Conservation (phyloP, 2,113 vertebrate species). For the Engraulis encrasicolus region DNA sequence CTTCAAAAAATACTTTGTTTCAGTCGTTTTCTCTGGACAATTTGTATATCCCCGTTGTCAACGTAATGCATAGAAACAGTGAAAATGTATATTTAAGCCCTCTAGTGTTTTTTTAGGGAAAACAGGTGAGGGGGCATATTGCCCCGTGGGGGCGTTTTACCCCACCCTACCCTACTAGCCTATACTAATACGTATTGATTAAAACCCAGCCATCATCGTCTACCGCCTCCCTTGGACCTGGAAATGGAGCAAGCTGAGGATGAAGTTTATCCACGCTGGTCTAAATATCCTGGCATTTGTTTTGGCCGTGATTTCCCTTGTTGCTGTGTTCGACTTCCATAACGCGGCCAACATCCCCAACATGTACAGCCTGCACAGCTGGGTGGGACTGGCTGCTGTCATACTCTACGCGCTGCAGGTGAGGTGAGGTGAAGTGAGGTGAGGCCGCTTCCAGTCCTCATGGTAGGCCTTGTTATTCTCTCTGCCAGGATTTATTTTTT, state of each 20-base stretch:
- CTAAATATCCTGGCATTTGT: slow-evolving; percentile 82
- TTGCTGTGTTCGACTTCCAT: slow-evolving; percentile 92
- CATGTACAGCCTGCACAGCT: slow-evolving; percentile 98
- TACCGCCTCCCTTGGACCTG: slow-evolving; percentile 97
- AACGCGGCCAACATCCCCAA: slow-evolving; percentile 83
- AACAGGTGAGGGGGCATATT: too few relatives aligned
- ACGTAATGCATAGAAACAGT: too few relatives aligned
- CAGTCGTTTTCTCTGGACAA: too few relatives aligned
- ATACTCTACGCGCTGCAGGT: slow-evolving; percentile 87
- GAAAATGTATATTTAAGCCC: too few relatives aligned
- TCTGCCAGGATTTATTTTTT: too few relatives aligned
- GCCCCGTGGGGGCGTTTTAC: too few relatives aligned
- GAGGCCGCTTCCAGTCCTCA: too few relatives aligned
- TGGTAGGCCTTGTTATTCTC: too few relatives aligned
- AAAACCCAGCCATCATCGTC: slow-evolving; percentile 71
- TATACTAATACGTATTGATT: slow-evolving; percentile 30
- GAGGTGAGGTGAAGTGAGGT: slow-evolving; percentile 44
- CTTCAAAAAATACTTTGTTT: too few relatives aligned
- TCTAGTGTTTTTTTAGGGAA: too few relatives aligned
- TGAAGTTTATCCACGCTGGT: slow-evolving; percentile 94
- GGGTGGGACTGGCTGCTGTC: slow-evolving; percentile 86
- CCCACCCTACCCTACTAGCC: neutral
- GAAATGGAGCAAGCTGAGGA: slow-evolving; percentile 89
- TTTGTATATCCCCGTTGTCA: too few relatives aligned
- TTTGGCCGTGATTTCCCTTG: slow-evolving; percentile 80